Evolutionary conservation across 1,140 invertebrate species (phyloP).

Genomic region (Drosophila oshimai): DNA sequence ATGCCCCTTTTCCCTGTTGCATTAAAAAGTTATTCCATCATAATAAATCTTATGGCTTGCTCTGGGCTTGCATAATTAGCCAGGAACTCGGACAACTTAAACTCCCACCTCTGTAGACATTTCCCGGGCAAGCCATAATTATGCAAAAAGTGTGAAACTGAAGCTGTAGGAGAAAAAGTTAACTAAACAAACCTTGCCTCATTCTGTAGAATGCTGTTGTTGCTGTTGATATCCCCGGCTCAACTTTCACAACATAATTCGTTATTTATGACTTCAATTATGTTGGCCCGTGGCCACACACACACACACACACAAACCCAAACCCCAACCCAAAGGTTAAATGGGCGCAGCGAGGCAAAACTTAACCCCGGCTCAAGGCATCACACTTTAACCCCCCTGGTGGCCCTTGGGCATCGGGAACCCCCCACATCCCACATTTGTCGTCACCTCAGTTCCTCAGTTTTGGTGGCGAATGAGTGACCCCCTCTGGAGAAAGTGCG

Average conservation of each 20-base stretch:
- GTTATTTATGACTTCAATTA: constrained; percentile 81
- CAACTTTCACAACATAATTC: constrained; percentile 76
- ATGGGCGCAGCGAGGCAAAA: constrained; percentile 61
- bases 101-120: constrained; percentile 7
- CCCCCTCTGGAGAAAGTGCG: constrained; percentile 5
- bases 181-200: constrained; percentile 59
- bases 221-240: constrained; percentile 39
- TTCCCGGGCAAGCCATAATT: constrained; percentile 61
- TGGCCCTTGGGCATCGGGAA: constrained; percentile 38
- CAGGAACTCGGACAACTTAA: constrained; percentile 46
- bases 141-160: constrained; percentile 71
- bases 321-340: constrained; percentile 54
- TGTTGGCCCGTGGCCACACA: constrained; percentile 66
- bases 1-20: not conserved
- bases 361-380: constrained; percentile 45
- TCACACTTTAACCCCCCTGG: constrained; percentile 13
- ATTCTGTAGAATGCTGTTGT: not conserved
- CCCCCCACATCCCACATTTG: constrained; percentile 64
- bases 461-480: constrained; percentile 23
- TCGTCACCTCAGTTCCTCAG: constrained; percentile 55
- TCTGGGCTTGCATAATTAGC: constrained; percentile 71
- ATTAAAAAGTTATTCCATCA: constrained; percentile 75
- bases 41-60: constrained; percentile 69
- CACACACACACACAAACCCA: constrained; percentile 9
- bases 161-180: constrained; percentile 47